phyloP scores from a whole-genome alignment of 2,797 vertebrate genomes.

The Chaetophractus vellerosus region DNA sequence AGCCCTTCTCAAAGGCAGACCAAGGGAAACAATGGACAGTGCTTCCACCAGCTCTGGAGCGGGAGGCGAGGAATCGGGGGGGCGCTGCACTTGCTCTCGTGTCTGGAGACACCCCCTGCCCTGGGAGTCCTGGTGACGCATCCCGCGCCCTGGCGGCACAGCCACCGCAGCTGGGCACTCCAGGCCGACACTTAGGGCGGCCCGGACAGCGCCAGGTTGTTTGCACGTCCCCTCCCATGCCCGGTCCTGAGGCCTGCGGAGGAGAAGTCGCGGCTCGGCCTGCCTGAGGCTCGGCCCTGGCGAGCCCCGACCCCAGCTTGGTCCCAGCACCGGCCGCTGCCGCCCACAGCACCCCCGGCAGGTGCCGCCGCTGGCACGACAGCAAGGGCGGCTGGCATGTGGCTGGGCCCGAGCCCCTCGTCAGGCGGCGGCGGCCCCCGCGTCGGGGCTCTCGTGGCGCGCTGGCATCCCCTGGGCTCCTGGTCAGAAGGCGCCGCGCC shows the following conservation, averaged over 20 bases:
- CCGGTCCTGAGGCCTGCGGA: no score
- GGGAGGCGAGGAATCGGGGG: neutral
- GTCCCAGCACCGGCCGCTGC: no score
- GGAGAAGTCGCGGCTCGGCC: neutral
- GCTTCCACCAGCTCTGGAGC: no score
- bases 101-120: neutral
- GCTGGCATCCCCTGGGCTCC: slow-evolving; percentile 90
- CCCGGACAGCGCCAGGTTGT: no score
- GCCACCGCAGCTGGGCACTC: no score
- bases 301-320: no score
- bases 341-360: neutral
- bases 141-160: neutral
- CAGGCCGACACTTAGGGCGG: no score
- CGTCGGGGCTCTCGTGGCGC: slow-evolving; percentile 92
- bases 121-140: fast-evolving
- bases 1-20: neutral
- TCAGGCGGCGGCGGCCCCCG: slow-evolving; percentile 93
- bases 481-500: slow-evolving; percentile 89
- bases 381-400: slow-evolving; percentile 77
- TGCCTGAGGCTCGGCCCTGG: neutral
- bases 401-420: slow-evolving; percentile 91
- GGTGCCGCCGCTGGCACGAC: slow-evolving; percentile 75
- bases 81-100: neutral
- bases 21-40: no score
- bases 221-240: no score